phyloP scores from a whole-genome alignment of 23 tunicate genomes.

The Styela plicata region DNA sequence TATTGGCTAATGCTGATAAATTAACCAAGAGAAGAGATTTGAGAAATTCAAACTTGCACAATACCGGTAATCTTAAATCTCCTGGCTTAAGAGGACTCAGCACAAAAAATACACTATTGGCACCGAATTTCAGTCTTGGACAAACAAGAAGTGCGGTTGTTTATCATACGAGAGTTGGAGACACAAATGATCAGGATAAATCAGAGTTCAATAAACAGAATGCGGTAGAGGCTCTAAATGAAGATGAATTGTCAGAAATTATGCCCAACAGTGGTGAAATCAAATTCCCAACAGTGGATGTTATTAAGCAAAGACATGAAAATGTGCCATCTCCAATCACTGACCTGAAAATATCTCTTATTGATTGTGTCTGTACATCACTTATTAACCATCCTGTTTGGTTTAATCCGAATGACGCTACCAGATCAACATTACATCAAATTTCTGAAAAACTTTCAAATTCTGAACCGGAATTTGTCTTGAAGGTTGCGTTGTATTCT shows the following conservation, averaged over 20 bases:
- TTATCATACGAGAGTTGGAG: neutral
- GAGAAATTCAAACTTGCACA: neutral
- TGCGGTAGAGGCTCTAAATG: neutral
- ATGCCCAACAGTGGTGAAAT: neutral
- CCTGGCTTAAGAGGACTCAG: too few species aligned
- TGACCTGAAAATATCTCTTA: conserved; percentile 2
- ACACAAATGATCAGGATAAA: neutral
- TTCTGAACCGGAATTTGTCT: conserved; percentile 53
- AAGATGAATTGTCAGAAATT: neutral
- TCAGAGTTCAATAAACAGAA: neutral
- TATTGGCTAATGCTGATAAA: neutral
- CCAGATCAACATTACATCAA: neutral
- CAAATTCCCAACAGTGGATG: conserved; percentile 14
- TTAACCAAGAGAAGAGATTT: neutral
- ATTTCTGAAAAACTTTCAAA: conserved; percentile 6
- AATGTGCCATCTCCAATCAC: neutral
- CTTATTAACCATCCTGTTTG: conserved; percentile 25
- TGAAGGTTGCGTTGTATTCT: conserved; percentile 68
- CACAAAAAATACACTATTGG: conserved; percentile 10
- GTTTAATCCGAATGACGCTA: conserved; percentile 13
- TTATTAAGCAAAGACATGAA: neutral
- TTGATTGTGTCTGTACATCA: conserved; percentile 37
- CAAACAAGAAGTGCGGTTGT: neutral
- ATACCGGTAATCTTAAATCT: neutral
- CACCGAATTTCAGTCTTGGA: conserved; percentile 6